Evolutionary conservation across 2,113 vertebrate genomes (phyloP).

Genomic region (Conger conger): DNA sequence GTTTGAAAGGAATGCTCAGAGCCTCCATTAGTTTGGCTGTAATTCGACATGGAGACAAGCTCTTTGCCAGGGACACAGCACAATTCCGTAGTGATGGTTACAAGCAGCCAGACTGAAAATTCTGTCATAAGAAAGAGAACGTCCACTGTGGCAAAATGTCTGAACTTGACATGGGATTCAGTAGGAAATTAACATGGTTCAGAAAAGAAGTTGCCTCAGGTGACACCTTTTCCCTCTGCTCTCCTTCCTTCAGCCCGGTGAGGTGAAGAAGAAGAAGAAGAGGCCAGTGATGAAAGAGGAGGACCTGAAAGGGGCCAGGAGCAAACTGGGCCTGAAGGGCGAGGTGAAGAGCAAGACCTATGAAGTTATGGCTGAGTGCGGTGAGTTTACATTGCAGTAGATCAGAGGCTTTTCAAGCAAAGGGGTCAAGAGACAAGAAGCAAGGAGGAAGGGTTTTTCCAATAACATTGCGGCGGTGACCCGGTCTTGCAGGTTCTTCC

Average conservation of each 20-base stretch:
- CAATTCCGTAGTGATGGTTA: background rate
- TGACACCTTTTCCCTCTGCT: background rate
- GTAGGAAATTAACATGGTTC: background rate
- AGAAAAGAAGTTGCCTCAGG: background rate
- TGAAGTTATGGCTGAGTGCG: constrained; percentile 92
- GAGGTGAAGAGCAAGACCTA: constrained; percentile 96
- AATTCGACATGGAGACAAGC: background rate
- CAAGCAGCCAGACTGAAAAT: background rate
- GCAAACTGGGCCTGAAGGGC: constrained; percentile 82
- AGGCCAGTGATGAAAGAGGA: constrained; percentile 91
- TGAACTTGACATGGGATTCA: background rate
- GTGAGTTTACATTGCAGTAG: too few species aligned
- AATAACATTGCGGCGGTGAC: too few species aligned
- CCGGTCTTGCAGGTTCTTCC: too few species aligned
- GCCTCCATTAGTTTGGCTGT: background rate
- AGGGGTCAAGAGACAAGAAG: too few species aligned
- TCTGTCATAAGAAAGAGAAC: background rate
- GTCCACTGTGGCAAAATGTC: background rate
- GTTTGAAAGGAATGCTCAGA: background rate
- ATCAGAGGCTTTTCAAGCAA: too few species aligned
- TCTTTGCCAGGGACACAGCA: background rate
- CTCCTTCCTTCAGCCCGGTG: constrained; percentile 52
- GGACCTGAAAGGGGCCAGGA: constrained; percentile 92
- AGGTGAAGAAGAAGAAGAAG: constrained; percentile 91
- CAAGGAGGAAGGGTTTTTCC: too few species aligned